phyloP scores from a whole-genome alignment of 2,888 invertebrate genomes.

The Microplitis deprimator region DNA sequence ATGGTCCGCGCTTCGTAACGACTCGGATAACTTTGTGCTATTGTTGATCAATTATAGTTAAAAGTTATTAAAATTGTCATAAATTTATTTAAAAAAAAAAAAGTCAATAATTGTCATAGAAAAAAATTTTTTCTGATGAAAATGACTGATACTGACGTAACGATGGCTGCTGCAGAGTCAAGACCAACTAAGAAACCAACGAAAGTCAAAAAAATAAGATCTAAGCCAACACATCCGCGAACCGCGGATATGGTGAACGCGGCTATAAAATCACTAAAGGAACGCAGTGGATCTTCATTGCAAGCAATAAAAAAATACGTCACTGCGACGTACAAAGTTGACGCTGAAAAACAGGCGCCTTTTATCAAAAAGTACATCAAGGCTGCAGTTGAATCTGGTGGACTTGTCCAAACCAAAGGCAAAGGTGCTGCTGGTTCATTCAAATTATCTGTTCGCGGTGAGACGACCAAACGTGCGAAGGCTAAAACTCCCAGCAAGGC shows the following conservation, averaged over 20 bases:
- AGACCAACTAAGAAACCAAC: constrained; percentile 28
- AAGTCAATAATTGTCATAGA: not conserved
- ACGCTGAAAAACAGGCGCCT: constrained; percentile 74
- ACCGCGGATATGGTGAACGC: constrained; percentile 75
- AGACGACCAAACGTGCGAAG: not conserved
- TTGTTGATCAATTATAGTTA: constrained; percentile 24
- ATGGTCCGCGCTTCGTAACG: constrained; percentile 58
- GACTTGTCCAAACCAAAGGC: constrained; percentile 73
- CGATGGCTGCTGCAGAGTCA: not conserved
- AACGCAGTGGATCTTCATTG: constrained; percentile 75
- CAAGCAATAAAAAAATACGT: constrained; percentile 78
- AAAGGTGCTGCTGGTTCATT: constrained; percentile 74
- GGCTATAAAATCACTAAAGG: constrained; percentile 74
- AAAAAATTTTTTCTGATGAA: not conserved
- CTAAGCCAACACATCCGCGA: constrained; percentile 70
- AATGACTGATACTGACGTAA: constrained; percentile 42
- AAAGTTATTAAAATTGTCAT: not conserved
- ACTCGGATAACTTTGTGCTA: constrained; percentile 17
- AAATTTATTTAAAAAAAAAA: not conserved
- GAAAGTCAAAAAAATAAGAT: constrained; percentile 34
- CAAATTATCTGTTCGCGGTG: constrained; percentile 67
- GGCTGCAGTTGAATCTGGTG: constrained; percentile 73
- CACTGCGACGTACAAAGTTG: constrained; percentile 75
- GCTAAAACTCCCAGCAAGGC: constrained; percentile 38
- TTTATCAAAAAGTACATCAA: constrained; percentile 77